Conservation (phyloP, 2,113 vertebrate species). For the Callorhinus ursinus region DNA sequence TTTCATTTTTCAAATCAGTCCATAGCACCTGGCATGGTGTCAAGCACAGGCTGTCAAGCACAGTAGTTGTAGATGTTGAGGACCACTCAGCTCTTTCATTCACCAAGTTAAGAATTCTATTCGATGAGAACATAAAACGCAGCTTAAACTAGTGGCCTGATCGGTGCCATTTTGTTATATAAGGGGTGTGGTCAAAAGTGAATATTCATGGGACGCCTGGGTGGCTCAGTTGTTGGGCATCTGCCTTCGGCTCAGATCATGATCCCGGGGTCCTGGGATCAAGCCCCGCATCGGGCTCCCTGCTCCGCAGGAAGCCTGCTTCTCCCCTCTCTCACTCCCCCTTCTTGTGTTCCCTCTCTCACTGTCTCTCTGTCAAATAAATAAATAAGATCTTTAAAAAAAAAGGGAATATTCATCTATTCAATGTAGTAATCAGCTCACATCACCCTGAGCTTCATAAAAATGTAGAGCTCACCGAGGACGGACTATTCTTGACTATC, state of each 20-base stretch:
- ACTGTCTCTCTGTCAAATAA: too few species aligned
- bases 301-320: too few species aligned
- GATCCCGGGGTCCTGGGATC: too few species aligned
- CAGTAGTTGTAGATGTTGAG: not conserved
- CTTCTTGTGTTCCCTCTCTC: too few species aligned
- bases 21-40: not conserved
- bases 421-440: not conserved
- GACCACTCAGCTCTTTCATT: constrained; percentile 39
- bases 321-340: too few species aligned
- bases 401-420: not conserved
- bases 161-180: not conserved
- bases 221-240: too few species aligned
- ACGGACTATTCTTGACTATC: not conserved
- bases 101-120: constrained; percentile 4
- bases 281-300: too few species aligned
- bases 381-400: too few species aligned
- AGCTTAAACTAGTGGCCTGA: not conserved
- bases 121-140: constrained; percentile 12
- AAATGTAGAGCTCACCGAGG: not conserved
- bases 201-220: not conserved
- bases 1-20: constrained; percentile 34
- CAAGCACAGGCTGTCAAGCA: not conserved
- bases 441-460: not conserved
- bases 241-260: too few species aligned
- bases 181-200: constrained; percentile 11